Evolutionary conservation across 2,888 invertebrate species (phyloP).

Genomic region (Parnassius apollo): DNA sequence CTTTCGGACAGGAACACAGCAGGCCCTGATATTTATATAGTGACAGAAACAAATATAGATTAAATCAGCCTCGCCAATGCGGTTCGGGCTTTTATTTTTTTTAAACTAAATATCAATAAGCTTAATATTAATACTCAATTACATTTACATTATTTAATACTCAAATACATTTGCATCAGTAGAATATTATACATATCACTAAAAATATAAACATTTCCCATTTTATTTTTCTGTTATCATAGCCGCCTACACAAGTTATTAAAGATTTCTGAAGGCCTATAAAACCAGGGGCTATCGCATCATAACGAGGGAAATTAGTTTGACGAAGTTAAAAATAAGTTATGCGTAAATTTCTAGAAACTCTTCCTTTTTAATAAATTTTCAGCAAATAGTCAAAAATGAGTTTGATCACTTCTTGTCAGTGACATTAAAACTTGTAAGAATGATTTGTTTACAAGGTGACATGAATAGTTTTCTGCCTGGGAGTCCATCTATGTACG

Average conservation of each 20-base stretch:
- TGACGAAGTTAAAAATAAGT: constrained; percentile 65
- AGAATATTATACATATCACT: too few species aligned
- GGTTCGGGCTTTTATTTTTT: too few species aligned
- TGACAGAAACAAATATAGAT: too few species aligned
- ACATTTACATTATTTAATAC: too few species aligned
- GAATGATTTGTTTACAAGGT: constrained; percentile 4
- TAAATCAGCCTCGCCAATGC: too few species aligned
- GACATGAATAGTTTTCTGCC: too few species aligned
- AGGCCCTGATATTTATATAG: too few species aligned
- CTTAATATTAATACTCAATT: too few species aligned
- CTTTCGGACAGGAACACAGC: too few species aligned
- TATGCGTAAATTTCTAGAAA: constrained; percentile 57
- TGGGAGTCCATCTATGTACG: too few species aligned
- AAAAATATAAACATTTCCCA: neutral
- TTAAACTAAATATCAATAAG: too few species aligned
- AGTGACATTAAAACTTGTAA: constrained; percentile 38
- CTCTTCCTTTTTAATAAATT: constrained; percentile 72
- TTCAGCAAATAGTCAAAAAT: constrained; percentile 66
- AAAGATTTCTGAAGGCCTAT: constrained; percentile 36
- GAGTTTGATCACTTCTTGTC: constrained; percentile 69
- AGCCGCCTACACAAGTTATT: constrained; percentile 10
- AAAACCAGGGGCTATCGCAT: constrained; percentile 43
- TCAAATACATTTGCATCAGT: too few species aligned
- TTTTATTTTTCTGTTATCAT: constrained; percentile 12
- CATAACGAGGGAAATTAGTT: constrained; percentile 66